Base-by-base conservation (phyloP, 2,113 vertebrate species). In the Tautogolabrus adspersus region DNA sequence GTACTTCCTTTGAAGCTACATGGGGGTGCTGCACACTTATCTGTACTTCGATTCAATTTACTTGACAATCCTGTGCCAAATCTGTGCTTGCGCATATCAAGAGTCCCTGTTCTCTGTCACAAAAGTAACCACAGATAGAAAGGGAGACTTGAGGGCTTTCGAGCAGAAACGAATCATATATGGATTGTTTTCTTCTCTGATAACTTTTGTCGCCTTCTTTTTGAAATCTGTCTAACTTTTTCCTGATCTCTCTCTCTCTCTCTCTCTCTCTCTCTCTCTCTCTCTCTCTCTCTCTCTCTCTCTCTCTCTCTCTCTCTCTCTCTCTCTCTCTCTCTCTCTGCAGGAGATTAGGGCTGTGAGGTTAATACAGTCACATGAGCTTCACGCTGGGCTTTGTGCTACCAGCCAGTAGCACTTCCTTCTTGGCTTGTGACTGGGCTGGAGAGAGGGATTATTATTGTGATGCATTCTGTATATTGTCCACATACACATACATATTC, bases 281-380 rank as follows among this genome's bases (percentile, higher is more conserved):
- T 40, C 21, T 62, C 52, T 62, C 19, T 58, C 38, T 58, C 44
- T 69, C 58, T 63, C n/a, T n/a, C n/a, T n/a, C n/a, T n/a, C n/a
- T n/a, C n/a, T n/a, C n/a, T n/a, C n/a, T n/a, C n/a, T n/a, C n/a
- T n/a, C n/a, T n/a, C n/a, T n/a, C n/a, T n/a, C n/a, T n/a, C n/a
- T n/a, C n/a, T n/a, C n/a, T n/a, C n/a, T n/a, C n/a, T n/a, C n/a
- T n/a, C n/a, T n/a, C n/a, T n/a, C n/a, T n/a, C n/a, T n/a, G n/a
- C 76, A 63, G 61, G 73, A 87, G 86, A 91, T 92, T 93, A 90
- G 65, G 75, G 79, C 69, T 81, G 77, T 83, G 87, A 90, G 89
- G 89, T 91, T 93, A 91, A 90, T 90, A 81, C 85, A 85, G 86
- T 94, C 92, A 94, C 94, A 94, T 94, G 94, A 85, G 83, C 73